Evolutionary conservation across 2,888 invertebrate genomes (phyloP), one percentile per base, ranked within the genome.

Genomic region (Diplazon laetatorius): DNA sequence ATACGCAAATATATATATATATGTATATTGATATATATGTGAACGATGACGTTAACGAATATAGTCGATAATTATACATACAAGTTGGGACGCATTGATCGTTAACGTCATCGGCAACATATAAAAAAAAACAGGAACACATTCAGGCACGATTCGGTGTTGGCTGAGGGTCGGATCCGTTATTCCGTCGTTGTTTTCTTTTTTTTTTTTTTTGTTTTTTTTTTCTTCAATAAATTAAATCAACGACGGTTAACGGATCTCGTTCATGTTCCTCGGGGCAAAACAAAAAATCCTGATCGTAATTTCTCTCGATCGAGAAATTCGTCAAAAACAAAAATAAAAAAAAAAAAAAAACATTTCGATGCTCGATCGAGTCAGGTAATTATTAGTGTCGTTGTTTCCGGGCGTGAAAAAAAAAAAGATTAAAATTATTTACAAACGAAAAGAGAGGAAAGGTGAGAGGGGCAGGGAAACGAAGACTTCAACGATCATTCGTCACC

Each of bases 91-190:
- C 63, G 73, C 52, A 39, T 20, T 22, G 16, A 60, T 71, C 50
- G 42, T 55, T 37, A 63, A 63, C 62, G 44, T 63, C 30, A 62
- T 39, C 16, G 52, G 1, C 63, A 18, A 60, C 59, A 69, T 48
- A 55, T 22, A 63, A n/a, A n/a, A n/a, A n/a, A n/a, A n/a, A 25
- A 71, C 52, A 57, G 46, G 65, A 60, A 78, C 78, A 70, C 74
- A 70, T 59, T 74, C 63, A 78, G 78, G 78, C 78, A 78, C 78
- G 59, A 78, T 78, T 78, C 59, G 78, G 69, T 70, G 52, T 77
- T 77, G 37, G 12, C 50, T 70, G 16, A 59, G 69, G 60, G 69
- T 22, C 52, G 55, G 39, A 62, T 63, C 50, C 2, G 25, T 52
- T 20, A 30, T 9, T 46, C 42, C 20, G 59, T 70, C 74, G 70